Evolutionary conservation across 2,113 vertebrate genomes (phyloP).

Genomic region (Turdus rufiventris): DNA sequence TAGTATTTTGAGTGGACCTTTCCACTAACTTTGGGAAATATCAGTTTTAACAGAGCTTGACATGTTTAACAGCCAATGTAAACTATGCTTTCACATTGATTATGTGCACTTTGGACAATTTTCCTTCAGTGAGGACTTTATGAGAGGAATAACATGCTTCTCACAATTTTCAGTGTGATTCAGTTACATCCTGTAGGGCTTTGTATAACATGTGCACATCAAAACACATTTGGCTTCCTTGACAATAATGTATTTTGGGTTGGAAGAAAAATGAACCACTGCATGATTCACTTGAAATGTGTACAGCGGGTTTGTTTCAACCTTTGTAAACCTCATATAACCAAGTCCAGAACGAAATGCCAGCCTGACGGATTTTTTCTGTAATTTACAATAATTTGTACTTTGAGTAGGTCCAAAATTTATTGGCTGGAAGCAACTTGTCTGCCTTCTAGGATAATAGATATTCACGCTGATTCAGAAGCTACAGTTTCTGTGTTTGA

Average conservation of each 20-base stretch:
- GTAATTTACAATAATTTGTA: neutral
- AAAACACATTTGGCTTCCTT: neutral
- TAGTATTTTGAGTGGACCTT: neutral
- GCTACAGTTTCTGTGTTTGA: neutral
- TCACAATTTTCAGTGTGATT: neutral
- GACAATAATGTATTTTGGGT: neutral
- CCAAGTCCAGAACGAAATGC: neutral
- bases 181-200: neutral
- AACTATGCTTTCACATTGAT: constrained; percentile 16
- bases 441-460: neutral
- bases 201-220: neutral
- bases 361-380: neutral
- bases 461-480: neutral
- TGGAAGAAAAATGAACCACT: neutral
- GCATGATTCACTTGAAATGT: neutral
- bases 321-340: neutral
- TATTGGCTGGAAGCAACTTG: neutral
- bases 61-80: constrained; percentile 2
- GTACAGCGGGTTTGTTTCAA: neutral
- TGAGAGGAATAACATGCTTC: neutral
- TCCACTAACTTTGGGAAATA: constrained; percentile 10
- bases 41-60: constrained; percentile 33
- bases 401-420: neutral
- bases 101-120: constrained; percentile 40
- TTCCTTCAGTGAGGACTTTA: neutral